phyloP scores from a whole-genome alignment of 2,888 invertebrate species.

The Aleiodes alternator region DNA sequence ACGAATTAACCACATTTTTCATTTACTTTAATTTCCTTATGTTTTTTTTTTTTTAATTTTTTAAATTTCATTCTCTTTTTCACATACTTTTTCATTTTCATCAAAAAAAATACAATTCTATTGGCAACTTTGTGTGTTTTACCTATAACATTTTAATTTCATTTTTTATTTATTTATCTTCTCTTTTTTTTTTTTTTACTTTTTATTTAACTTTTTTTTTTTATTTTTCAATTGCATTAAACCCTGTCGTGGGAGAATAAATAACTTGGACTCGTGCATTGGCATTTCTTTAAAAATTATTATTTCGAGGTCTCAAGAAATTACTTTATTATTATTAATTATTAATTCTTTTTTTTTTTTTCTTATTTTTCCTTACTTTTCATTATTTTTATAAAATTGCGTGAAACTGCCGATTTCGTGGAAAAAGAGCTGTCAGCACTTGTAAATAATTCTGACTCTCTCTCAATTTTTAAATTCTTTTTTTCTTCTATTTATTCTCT shows the following conservation, averaged over 20 bases:
- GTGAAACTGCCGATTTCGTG: conserved; percentile 68
- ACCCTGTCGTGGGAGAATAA: conserved; percentile 65
- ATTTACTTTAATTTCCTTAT: background rate
- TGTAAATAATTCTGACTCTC: conserved; percentile 74
- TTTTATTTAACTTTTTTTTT: too few species aligned
- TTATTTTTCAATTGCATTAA: conserved; percentile 47
- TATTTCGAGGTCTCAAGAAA: conserved; percentile 68
- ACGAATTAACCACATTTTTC: conserved; percentile 18
- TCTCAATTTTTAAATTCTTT: conserved; percentile 63
- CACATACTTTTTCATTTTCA: conserved; percentile 13
- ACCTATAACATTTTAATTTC: conserved; percentile 41
- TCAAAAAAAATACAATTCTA: conserved; percentile 23
- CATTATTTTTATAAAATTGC: conserved; percentile 43
- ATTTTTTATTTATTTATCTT: conserved; percentile 1
- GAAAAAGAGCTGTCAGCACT: conserved; percentile 73
- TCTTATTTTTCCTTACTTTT: conserved; percentile 31
- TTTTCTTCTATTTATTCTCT: conserved; percentile 47
- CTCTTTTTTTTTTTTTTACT: background rate
- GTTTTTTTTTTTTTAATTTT: too few species aligned
- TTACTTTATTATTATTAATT: conserved; percentile 63
- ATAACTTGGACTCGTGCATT: conserved; percentile 68
- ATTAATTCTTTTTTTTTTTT: conserved; percentile 8
- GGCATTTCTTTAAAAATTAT: conserved; percentile 26
- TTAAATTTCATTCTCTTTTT: background rate
- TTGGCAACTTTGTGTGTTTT: conserved; percentile 43